Percentiles rank a stretch among this genome's conserved stretches.
Conservation (phyloP, 2,113 vertebrate genomes). For the Trematomus loennbergii region DNA sequence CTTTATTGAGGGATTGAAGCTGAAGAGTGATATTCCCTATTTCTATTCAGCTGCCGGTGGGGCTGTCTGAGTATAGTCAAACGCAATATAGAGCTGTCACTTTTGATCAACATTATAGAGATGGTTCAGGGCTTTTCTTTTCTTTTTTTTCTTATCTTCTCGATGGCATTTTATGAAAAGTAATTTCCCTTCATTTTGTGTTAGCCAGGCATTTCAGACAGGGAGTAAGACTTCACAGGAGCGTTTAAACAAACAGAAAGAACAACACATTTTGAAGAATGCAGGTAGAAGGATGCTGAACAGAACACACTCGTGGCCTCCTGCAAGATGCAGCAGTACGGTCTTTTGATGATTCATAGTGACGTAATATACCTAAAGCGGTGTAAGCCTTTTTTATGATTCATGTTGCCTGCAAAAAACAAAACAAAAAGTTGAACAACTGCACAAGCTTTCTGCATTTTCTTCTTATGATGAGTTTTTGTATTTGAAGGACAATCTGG, state of each 20-base stretch:
- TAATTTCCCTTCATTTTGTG: slow-evolving; percentile 57
- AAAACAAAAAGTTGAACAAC: background rate
- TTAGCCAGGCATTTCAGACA: slow-evolving; percentile 31
- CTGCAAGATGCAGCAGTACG: background rate
- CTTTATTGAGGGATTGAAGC: slow-evolving; percentile 74
- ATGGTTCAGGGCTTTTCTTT: slow-evolving; percentile 35
- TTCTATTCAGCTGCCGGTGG: slow-evolving; percentile 49
- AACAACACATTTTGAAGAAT: slow-evolving; percentile 29
- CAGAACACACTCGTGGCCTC: slow-evolving; percentile 27
- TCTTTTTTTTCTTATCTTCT: slow-evolving; percentile 15
- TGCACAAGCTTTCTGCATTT: background rate
- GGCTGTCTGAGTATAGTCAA: slow-evolving; percentile 52
- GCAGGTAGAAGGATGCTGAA: slow-evolving; percentile 23
- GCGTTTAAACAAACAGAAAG: slow-evolving; percentile 26
- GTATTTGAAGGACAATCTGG: background rate
- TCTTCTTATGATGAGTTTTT: background rate
- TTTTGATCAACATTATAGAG: slow-evolving; percentile 79
- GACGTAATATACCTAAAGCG: slow-evolving; percentile 20
- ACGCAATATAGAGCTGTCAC: slow-evolving; percentile 78
- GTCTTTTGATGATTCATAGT: slow-evolving; percentile 40
- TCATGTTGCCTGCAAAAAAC: background rate
- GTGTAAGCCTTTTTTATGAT: background rate
- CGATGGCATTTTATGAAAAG: slow-evolving; percentile 54
- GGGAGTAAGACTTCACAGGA: slow-evolving; percentile 35
- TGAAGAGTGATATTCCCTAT: slow-evolving; percentile 71